phyloP scores from a whole-genome alignment of 2,888 invertebrate species.

The Clanis bilineata region DNA sequence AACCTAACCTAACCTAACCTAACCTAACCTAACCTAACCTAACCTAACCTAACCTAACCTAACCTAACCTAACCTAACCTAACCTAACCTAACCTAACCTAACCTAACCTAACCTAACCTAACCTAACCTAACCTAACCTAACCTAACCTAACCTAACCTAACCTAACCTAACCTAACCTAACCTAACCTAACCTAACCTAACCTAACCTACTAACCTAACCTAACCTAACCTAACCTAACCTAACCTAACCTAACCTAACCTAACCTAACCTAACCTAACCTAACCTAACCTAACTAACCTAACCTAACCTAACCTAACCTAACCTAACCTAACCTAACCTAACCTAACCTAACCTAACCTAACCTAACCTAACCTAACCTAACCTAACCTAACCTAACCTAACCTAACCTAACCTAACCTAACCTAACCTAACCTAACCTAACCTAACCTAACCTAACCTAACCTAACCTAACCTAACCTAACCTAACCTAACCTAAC shows the following conservation, averaged over 20 bases:
- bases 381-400: slow-evolving; percentile 30
- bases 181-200: slow-evolving; percentile 25
- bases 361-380: slow-evolving; percentile 29
- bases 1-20: slow-evolving; percentile 31
- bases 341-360: slow-evolving; percentile 22
- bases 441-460: slow-evolving; percentile 25
- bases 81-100: slow-evolving; percentile 26
- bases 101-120: slow-evolving; percentile 27
- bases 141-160: slow-evolving; percentile 29
- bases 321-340: slow-evolving; percentile 23
- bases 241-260: slow-evolving; percentile 27
- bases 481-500: slow-evolving; percentile 30
- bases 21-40: slow-evolving; percentile 30
- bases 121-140: slow-evolving; percentile 28
- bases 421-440: slow-evolving; percentile 25
- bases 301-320: slow-evolving; percentile 22
- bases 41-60: slow-evolving; percentile 27
- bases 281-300: slow-evolving; percentile 26
- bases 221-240: slow-evolving; percentile 27
- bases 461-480: slow-evolving; percentile 27
- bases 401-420: slow-evolving; percentile 30
- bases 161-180: slow-evolving; percentile 27
- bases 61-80: slow-evolving; percentile 27
- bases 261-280: slow-evolving; percentile 28
- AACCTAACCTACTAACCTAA: slow-evolving; percentile 25